phyloP scores from a whole-genome alignment of 2,888 invertebrate genomes.

The Melieria omissa region DNA sequence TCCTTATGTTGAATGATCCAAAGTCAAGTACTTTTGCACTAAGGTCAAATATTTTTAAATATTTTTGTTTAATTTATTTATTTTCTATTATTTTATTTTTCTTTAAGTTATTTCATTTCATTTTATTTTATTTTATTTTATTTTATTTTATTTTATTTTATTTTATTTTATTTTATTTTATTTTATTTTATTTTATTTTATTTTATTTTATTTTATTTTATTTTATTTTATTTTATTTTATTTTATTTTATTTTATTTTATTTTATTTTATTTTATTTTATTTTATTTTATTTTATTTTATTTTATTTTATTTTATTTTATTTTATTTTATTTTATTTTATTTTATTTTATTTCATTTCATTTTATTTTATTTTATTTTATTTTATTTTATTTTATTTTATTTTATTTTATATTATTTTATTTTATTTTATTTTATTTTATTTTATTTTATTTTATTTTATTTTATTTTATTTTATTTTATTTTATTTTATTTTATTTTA shows the following conservation, averaged over 20 bases:
- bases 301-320: not conserved
- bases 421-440: not conserved
- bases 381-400: constrained; percentile 8
- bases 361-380: constrained; percentile 1
- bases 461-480: constrained; percentile 11
- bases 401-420: constrained; percentile 9
- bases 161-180: constrained; percentile 8
- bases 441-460: constrained; percentile 5
- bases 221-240: constrained; percentile 18
- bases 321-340: not conserved
- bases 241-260: constrained; percentile 21
- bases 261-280: constrained; percentile 10
- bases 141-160: constrained; percentile 11
- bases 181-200: not conserved
- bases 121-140: not conserved
- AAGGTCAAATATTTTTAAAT: too few species aligned
- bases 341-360: not conserved
- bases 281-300: constrained; percentile 5
- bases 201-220: constrained; percentile 8
- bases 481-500: not conserved
- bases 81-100: too few species aligned
- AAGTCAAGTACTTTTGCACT: too few species aligned
- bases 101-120: too few species aligned
- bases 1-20: too few species aligned
- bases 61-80: too few species aligned